Evolutionary conservation across 2,888 invertebrate species (phyloP).

Genomic region (Liodrosophila aerea): DNA sequence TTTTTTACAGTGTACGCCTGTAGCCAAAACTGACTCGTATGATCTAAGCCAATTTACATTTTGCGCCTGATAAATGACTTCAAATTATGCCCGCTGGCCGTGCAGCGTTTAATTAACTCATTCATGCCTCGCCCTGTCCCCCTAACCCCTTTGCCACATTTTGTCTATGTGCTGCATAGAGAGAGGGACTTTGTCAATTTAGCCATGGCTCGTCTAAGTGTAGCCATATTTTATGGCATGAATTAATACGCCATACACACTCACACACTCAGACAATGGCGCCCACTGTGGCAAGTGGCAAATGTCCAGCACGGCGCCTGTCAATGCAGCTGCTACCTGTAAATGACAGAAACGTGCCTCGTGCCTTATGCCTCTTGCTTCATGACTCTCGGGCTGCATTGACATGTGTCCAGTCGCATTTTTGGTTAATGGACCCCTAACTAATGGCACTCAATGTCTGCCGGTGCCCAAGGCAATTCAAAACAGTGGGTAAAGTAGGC

Average conservation of each 20-base stretch:
- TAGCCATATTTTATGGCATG: conserved; percentile 69
- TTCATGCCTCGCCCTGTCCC: conserved; percentile 51
- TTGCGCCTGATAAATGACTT: conserved; percentile 79
- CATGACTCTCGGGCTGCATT: conserved; percentile 8
- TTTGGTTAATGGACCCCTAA: conserved; percentile 66
- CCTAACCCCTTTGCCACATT: background rate
- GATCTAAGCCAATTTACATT: conserved; percentile 57
- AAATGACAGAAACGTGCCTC: conserved; percentile 52
- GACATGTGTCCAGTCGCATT: conserved; percentile 58
- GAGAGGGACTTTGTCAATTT: conserved; percentile 45
- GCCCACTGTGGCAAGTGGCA: conserved; percentile 14
- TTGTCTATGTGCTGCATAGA: conserved; percentile 4
- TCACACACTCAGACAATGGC: background rate
- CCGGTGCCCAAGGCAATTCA: background rate
- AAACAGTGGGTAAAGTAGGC: too few species aligned
- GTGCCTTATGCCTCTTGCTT: conserved; percentile 12
- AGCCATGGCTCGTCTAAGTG: conserved; percentile 45
- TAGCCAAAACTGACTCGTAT: conserved; percentile 9
- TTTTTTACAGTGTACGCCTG: too few species aligned
- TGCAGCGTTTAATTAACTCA: conserved; percentile 81
- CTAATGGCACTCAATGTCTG: conserved; percentile 57
- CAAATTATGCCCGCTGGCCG: conserved; percentile 80
- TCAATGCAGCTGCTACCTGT: conserved; percentile 74
- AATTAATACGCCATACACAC: conserved; percentile 61
- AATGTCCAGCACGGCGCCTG: conserved; percentile 7